phyloP scores from a whole-genome alignment of 2,113 vertebrate genomes.

The Motacilla tschutschensis region DNA sequence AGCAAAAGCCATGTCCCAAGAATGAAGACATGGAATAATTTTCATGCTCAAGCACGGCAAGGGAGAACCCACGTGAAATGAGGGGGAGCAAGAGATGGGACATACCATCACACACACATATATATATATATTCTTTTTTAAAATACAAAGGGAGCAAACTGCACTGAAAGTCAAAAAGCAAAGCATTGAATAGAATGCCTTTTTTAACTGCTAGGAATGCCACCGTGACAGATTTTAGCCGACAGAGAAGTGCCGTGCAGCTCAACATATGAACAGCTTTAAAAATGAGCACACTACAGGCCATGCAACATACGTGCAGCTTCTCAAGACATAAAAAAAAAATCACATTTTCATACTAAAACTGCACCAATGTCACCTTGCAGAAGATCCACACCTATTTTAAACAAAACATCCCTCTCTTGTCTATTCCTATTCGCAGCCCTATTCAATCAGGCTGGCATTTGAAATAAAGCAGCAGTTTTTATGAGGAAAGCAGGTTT shows the following conservation, averaged over 20 bases:
- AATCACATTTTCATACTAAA: slow-evolving; percentile 64
- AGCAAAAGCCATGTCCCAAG: slow-evolving; percentile 43
- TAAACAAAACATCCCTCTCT: slow-evolving; percentile 17
- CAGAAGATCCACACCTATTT: slow-evolving; percentile 60
- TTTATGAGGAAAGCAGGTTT: slow-evolving; percentile 23
- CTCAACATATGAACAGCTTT: slow-evolving; percentile 19
- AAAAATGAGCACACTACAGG: slow-evolving; percentile 52
- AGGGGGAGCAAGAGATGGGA: slow-evolving; percentile 47
- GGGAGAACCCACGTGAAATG: slow-evolving; percentile 58
- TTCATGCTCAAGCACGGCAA: slow-evolving; percentile 51
- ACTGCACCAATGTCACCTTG: slow-evolving; percentile 74
- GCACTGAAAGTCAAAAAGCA: slow-evolving; percentile 32
- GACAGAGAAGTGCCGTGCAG: slow-evolving; percentile 14
- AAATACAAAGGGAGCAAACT: slow-evolving; percentile 20
- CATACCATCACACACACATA: slow-evolving; percentile 33
- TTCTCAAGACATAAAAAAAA: slow-evolving; percentile 51
- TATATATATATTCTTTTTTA: background rate
- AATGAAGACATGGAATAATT: slow-evolving; percentile 49
- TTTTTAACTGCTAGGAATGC: background rate
- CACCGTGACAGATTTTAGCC: background rate
- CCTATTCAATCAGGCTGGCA: slow-evolving; percentile 9
- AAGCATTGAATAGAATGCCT: slow-evolving; percentile 26
- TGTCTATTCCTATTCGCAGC: background rate
- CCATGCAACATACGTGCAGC: slow-evolving; percentile 50
- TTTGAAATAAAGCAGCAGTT: slow-evolving; percentile 38